A percentile compares a stretch with the other conserved stretches of the same genome.
These are phyloP conservation scores for Struthio camelus DNA, from an alignment of 2,113 vertebrate species.

Conservation along the genomic window DNA sequence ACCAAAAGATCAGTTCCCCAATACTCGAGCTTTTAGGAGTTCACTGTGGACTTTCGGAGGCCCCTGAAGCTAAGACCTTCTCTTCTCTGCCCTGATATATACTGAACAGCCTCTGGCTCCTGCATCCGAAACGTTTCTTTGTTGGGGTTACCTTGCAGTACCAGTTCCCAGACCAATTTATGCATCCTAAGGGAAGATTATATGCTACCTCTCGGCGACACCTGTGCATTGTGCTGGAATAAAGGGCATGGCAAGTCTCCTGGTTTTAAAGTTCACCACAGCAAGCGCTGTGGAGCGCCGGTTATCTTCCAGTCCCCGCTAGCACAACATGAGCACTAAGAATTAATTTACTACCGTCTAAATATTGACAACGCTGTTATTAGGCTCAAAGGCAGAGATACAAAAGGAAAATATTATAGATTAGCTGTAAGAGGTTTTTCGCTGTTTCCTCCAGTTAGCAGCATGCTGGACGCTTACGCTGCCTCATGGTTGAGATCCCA, in stretches of 20 bases:
- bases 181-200: background rate
- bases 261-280: background rate
- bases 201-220: background rate
- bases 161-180: background rate
- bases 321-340: background rate
- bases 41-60: background rate
- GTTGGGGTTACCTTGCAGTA: background rate
- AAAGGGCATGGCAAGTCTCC: background rate
- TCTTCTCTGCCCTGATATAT: background rate
- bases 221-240: background rate
- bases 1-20: background rate
- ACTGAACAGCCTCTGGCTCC: background rate
- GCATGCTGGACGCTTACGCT: background rate
- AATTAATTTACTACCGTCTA: background rate
- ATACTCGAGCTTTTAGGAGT: background rate
- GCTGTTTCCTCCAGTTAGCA: background rate
- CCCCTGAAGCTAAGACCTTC: background rate
- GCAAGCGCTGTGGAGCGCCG: background rate
- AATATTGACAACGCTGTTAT: background rate
- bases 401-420: background rate
- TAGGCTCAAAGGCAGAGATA: background rate
- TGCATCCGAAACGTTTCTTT: background rate
- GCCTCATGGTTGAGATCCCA: background rate
- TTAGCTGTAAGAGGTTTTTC: background rate
- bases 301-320: background rate